These are phyloP conservation scores for Hycleus cichorii DNA, from an alignment of 1,140 invertebrate genomes.

Conservation along the genomic window DNA sequence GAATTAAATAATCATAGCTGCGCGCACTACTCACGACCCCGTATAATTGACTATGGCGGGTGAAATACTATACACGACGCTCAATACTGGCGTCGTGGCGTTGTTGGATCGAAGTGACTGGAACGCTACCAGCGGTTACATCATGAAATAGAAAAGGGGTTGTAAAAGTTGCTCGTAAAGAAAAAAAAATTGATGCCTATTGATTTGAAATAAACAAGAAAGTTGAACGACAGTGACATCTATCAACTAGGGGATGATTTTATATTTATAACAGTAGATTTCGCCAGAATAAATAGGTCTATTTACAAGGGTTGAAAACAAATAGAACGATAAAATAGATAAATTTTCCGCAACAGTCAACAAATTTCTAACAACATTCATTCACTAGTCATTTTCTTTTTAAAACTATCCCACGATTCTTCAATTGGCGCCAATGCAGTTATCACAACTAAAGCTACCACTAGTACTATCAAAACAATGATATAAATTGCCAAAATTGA, in stretches of 20 bases:
- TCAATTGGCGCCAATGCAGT: conserved; percentile 69
- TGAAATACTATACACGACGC: conserved; percentile 30
- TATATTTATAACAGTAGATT: too few relatives aligned
- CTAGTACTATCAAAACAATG: conserved; percentile 55
- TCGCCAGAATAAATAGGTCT: too few relatives aligned
- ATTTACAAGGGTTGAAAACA: too few relatives aligned
- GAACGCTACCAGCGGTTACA: conserved; percentile 11
- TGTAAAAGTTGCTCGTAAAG: too few relatives aligned
- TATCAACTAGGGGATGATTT: too few relatives aligned
- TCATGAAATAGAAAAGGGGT: too few relatives aligned
- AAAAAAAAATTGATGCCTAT: too few relatives aligned
- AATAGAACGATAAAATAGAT: too few relatives aligned
- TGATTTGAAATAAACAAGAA: too few relatives aligned
- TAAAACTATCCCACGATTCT: conserved; percentile 37
- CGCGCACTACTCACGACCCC: conserved; percentile 18
- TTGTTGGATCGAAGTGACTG: conserved; percentile 24
- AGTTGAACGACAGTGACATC: too few relatives aligned
- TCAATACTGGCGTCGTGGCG: conserved; percentile 25
- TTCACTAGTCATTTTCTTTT: conserved; percentile 1
- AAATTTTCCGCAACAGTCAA: too few relatives aligned
- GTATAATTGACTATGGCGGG: conserved; percentile 24
- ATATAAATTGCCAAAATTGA: conserved; percentile 66
- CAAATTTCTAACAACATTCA: not conserved
- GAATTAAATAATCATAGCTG: conserved; percentile 12
- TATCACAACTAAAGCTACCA: conserved; percentile 60